A percentile compares a stretch with the other conserved stretches of the same genome.
Conservation (phyloP, 2,888 invertebrate species). For the Meta bourneti region DNA sequence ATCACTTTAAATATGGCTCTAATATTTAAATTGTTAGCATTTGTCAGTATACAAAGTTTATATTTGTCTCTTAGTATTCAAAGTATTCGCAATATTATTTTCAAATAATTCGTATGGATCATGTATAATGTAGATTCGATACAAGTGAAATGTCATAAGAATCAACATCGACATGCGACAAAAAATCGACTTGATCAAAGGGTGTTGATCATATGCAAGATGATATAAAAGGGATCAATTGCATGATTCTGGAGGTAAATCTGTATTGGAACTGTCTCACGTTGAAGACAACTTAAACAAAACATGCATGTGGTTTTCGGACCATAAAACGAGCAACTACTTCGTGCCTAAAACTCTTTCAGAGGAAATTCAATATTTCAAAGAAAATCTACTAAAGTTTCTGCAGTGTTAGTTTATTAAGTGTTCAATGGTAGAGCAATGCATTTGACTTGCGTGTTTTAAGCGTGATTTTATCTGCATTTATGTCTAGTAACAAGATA, state of each 20-base stretch:
- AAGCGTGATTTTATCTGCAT: conserved; percentile 72
- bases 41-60: too few species aligned
- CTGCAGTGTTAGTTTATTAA: conserved; percentile 60
- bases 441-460: conserved; percentile 63
- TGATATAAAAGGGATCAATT: conserved; percentile 2
- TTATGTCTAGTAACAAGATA: conserved; percentile 69
- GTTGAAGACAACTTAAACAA: conserved; percentile 48
- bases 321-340: conserved; percentile 67
- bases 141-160: too few species aligned
- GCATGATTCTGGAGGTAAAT: conserved; percentile 13
- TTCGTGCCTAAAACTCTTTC: conserved; percentile 70
- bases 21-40: too few species aligned
- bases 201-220: background rate
- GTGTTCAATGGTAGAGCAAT: conserved; percentile 64
- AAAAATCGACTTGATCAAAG: background rate
- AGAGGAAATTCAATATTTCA: conserved; percentile 51
- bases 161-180: too few species aligned
- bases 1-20: too few species aligned
- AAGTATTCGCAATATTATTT: too few species aligned
- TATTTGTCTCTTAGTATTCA: too few species aligned
- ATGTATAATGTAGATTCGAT: too few species aligned
- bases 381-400: conserved; percentile 41
- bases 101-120: too few species aligned
- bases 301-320: conserved; percentile 56
- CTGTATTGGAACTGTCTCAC: background rate